These are phyloP conservation scores for Cynodonichthys magdalenae DNA, from an alignment of 2,797 vertebrate species.

Conservation along the genomic window DNA sequence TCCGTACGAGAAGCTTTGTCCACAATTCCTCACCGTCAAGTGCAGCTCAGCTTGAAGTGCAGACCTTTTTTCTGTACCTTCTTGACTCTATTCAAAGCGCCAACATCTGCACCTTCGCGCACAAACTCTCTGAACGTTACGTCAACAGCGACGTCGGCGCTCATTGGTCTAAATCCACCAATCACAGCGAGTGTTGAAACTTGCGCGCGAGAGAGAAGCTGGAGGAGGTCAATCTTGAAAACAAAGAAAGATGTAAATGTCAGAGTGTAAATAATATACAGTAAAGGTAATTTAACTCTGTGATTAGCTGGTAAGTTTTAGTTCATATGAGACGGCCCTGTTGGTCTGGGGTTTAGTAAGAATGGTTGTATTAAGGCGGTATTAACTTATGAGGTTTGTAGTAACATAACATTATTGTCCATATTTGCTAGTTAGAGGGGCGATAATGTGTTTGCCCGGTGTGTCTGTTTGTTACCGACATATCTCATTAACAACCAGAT, in stretches of 20 bases:
- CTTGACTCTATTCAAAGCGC: slow-evolving; percentile 27
- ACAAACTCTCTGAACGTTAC: slow-evolving; percentile 20
- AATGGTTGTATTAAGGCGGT: too few relatives aligned
- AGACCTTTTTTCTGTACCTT: background rate
- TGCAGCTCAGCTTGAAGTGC: slow-evolving; percentile 20
- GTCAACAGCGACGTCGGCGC: slow-evolving; percentile 1
- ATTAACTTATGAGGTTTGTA: too few relatives aligned
- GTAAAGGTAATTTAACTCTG: too few relatives aligned
- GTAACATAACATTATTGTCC: too few relatives aligned
- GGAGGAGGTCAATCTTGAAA: too few relatives aligned
- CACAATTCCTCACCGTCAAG: slow-evolving; percentile 62
- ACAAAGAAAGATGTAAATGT: background rate
- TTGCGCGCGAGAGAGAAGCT: slow-evolving; percentile 4
- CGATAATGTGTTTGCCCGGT: too few relatives aligned
- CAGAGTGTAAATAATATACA: too few relatives aligned
- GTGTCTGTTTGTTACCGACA: too few relatives aligned
- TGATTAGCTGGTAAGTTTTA: background rate
- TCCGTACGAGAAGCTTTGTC: slow-evolving; percentile 39
- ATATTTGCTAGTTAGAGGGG: too few relatives aligned
- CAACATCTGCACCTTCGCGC: slow-evolving; percentile 67
- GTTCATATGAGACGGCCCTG: background rate
- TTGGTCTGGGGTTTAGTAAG: too few relatives aligned
- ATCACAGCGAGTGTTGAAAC: slow-evolving; percentile 26
- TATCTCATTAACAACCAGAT: too few relatives aligned
- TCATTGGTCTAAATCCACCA: slow-evolving; percentile 66